Percentiles rank a stretch among this genome's conserved stretches.
These are phyloP conservation scores for Neotoxoptera formosana DNA, from an alignment of 1,140 invertebrate genomes.

Conservation along the genomic window DNA sequence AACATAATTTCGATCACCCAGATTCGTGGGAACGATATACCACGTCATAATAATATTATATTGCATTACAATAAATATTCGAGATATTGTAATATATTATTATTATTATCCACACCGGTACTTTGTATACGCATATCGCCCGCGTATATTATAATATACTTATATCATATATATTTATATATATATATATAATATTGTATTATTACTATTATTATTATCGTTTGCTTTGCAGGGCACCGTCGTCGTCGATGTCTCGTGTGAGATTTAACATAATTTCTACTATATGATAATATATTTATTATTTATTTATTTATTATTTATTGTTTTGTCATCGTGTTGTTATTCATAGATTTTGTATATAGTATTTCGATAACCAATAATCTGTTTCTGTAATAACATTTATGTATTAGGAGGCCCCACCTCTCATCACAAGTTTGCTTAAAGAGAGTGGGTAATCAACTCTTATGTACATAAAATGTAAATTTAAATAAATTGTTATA, in stretches of 20 bases:
- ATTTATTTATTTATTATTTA: too few species aligned
- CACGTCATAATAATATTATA: constrained; percentile 1
- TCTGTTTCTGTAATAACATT: too few species aligned
- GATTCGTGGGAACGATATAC: not conserved
- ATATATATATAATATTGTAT: not conserved
- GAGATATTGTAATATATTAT: not conserved
- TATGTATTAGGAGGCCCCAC: too few species aligned
- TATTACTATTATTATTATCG: not conserved
- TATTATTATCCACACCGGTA: not conserved
- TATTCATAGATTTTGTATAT: too few species aligned
- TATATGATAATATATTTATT: not conserved
- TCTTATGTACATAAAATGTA: too few species aligned
- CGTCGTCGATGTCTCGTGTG: not conserved
- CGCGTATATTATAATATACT: not conserved
- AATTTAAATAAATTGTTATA: too few species aligned
- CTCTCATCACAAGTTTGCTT: too few species aligned
- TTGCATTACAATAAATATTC: not conserved
- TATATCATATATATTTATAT: too few species aligned
- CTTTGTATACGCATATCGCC: not conserved
- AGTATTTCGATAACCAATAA: too few species aligned
- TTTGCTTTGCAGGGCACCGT: not conserved
- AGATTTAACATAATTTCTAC: not conserved
- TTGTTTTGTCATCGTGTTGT: too few species aligned
- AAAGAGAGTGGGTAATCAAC: too few species aligned
- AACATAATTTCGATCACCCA: not conserved